Evolutionary conservation across 2,113 vertebrate genomes (phyloP), one percentile per base, ranked within the genome.

Genomic region (Rafetus swinhoei): DNA sequence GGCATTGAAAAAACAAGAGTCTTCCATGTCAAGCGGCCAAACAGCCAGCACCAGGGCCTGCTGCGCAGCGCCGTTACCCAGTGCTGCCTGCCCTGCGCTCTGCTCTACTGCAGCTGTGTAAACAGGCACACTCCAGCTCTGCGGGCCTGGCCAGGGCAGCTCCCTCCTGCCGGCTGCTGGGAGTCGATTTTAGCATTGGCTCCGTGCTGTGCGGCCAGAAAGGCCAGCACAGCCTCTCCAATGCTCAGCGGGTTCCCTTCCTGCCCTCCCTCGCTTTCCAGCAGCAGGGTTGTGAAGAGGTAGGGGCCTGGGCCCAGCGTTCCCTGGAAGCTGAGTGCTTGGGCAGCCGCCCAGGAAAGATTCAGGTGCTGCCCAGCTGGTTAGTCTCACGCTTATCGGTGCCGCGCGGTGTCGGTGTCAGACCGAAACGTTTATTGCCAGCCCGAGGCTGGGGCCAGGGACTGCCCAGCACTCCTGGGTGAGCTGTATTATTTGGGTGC

Each of bases 41-140:
- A 88, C 45, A 84, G 19, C 18, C n/a, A 81, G 93, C 87, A 79
- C 0, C 1, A 82, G 72, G 81, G 84, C 56, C 16, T 2, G 3
- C 56, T 81, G 56, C 92, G 86, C 84, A 14, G 96, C 83, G 90
- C 93, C 74, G 92, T n/a, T 59, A 90, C 90, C 29, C 72, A 50
- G 72, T 88, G 90, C 82, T 83, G 88, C 80, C 74, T 87, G 84
- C 82, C 86, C 29, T 1, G 56, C 65, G 82, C 86, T 85, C 69
- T 88, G 92, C 90, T 76, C 94, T 74, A 72, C 84, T 45, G 84
- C 0, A 0, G 0, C 3, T 2, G 2, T 22, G 79, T 86, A 0
- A 1, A 1, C 85, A 90, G 7, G 14, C 69, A 12, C 56, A 69
- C 56, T 45, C 39, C 84, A 65, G 86, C 69, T 11, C 86, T 0